phyloP scores from a whole-genome alignment of 2,797 vertebrate genomes.

The Melopsittacus undulatus region DNA sequence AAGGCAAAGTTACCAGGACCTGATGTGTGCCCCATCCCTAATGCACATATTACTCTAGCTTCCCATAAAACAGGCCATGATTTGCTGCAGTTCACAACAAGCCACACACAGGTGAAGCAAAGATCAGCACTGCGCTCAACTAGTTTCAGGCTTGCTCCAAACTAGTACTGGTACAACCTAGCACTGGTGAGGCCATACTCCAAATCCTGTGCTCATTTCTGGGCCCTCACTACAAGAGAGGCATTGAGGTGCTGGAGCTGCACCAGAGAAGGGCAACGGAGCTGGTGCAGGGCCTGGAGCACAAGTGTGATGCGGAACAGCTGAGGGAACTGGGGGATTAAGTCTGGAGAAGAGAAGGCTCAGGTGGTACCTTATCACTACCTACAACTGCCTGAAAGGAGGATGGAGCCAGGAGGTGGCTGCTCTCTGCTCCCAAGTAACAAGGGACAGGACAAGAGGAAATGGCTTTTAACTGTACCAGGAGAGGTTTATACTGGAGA shows the following conservation, averaged over 20 bases:
- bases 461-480: neutral
- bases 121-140: neutral
- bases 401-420: neutral
- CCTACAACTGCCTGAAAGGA: neutral
- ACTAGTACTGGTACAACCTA: neutral
- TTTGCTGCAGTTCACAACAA: neutral
- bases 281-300: neutral
- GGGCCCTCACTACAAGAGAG: neutral
- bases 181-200: neutral
- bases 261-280: neutral
- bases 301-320: neutral
- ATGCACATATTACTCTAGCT: accelerated
- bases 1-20: neutral
- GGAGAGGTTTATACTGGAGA: neutral
- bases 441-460: neutral
- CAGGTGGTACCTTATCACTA: neutral
- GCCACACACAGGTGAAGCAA: neutral
- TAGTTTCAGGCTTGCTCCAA: neutral
- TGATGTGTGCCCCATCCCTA: neutral
- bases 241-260: neutral
- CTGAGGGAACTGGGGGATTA: neutral
- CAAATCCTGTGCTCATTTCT: neutral
- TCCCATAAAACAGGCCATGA: neutral
- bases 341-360: neutral
- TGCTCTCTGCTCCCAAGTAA: neutral